Conservation (phyloP, 2,797 vertebrate genomes). For the Hemitrygon akajei region DNA sequence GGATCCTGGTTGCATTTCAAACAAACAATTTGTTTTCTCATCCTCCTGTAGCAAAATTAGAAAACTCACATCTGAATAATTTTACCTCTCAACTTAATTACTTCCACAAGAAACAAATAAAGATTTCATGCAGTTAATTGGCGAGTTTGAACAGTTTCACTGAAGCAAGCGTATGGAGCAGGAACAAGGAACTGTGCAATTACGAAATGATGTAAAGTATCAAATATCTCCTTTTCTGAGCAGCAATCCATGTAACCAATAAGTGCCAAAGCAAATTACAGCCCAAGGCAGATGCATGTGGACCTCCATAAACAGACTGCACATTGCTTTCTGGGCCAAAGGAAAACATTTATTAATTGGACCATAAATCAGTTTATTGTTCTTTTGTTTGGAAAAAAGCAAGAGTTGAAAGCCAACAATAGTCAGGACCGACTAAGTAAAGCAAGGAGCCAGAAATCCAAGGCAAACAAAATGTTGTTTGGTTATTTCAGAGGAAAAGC, state of each 20-base stretch:
- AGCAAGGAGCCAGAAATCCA: neutral
- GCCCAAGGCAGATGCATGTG: neutral
- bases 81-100: conserved; percentile 12
- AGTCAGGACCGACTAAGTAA: neutral
- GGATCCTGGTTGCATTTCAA: conserved; percentile 22
- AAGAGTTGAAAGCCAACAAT: conserved; percentile 14
- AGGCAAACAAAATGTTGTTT: conserved; percentile 8
- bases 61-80: conserved; percentile 13
- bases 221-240: neutral
- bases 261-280: conserved; percentile 14
- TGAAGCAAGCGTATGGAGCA: neutral
- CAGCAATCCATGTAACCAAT: neutral
- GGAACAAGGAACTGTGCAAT: conserved; percentile 17
- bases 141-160: neutral
- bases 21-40: neutral
- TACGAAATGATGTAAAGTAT: conserved; percentile 28
- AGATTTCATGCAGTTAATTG: conserved; percentile 14
- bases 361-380: conserved; percentile 30
- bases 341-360: neutral
- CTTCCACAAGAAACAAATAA: conserved; percentile 25
- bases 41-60: neutral
- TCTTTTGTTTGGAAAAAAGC: neutral
- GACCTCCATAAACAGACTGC: neutral
- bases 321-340: neutral
- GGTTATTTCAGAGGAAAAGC: neutral